phyloP scores from a whole-genome alignment of 2,888 invertebrate genomes.

The Acanthopleura granulata region DNA sequence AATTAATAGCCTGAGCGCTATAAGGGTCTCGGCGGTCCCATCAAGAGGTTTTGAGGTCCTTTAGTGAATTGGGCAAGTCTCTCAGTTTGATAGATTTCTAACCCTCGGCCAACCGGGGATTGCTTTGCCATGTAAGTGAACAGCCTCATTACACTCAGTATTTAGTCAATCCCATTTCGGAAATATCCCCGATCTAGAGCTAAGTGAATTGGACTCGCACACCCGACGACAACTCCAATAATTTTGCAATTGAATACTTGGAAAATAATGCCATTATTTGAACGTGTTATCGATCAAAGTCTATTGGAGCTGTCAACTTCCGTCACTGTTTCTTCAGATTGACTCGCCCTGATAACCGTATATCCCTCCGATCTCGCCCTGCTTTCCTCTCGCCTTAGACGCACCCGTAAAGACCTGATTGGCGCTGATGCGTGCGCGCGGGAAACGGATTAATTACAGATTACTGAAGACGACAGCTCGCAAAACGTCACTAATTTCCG shows the following conservation, averaged over 20 bases:
- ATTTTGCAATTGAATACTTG: conserved; percentile 17
- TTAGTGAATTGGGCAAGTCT: neutral
- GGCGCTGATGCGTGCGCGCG: neutral
- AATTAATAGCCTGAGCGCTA: neutral
- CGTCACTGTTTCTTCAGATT: neutral
- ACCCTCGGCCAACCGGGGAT: neutral
- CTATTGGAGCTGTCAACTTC: neutral
- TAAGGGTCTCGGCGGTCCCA: conserved; percentile 12
- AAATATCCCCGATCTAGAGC: neutral
- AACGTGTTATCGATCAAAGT: conserved; percentile 11
- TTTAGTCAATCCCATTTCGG: conserved; percentile 19
- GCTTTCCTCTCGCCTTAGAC: neutral
- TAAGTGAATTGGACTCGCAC: conserved; percentile 14
- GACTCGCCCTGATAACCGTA: neutral
- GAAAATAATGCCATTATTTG: conserved; percentile 17
- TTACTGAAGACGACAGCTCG: conserved; percentile 7
- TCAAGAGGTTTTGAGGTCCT: neutral
- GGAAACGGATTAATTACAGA: conserved; percentile 17
- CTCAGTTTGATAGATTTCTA: conserved; percentile 16
- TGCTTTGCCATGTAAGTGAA: neutral
- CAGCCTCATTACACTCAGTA: conserved; percentile 16
- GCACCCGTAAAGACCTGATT: neutral
- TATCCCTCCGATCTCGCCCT: too few species aligned
- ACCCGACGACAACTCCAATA: conserved; percentile 13
- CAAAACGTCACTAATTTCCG: conserved; percentile 13